These are phyloP conservation scores for Danio rerio DNA, from an alignment of 2,113 vertebrate species.

Conservation along the genomic window GRCz12tu NC_133185.1:9727001-9727500, in stretches of 20 bases:
- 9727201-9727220: conserved; percentile 77
- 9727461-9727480: conserved; percentile 64
- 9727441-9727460: conserved; percentile 70
- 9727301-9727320: conserved; percentile 52
- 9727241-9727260: conserved; percentile 41
- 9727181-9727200: conserved; percentile 83
- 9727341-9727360: conserved; percentile 81
- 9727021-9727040: conserved; percentile 78
- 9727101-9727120: conserved; percentile 83
- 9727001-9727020: conserved; percentile 81
- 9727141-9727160: conserved; percentile 82
- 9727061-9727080: conserved; percentile 79
- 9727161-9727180: conserved; percentile 78
- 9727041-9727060: conserved; percentile 64
- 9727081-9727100: conserved; percentile 77
- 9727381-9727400: conserved; percentile 77
- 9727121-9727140: conserved; percentile 78
- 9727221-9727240: conserved; percentile 53
- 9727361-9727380: conserved; percentile 77
- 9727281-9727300: conserved; percentile 12
- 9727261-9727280: conserved; percentile 11
- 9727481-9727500: conserved; percentile 81
- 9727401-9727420: conserved; percentile 89
- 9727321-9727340: conserved; percentile 85
- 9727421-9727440: conserved; percentile 63